Conservation (phyloP, 2,113 vertebrate species). For the Carettochelys insculpta region DNA sequence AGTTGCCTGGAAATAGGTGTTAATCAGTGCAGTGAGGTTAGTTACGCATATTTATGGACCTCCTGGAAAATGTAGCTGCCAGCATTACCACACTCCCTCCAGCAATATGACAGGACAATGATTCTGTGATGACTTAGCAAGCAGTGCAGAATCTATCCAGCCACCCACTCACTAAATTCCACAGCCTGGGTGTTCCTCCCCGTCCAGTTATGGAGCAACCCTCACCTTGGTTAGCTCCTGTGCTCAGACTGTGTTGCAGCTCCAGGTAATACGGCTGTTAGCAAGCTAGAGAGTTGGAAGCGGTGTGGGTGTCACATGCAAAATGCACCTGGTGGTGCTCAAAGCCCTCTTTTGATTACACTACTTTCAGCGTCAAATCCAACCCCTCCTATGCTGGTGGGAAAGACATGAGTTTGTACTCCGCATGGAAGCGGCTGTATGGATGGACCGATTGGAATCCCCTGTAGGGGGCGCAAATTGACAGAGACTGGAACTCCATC, state of each 20-base stretch:
- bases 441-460: neutral
- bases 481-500: neutral
- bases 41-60: neutral
- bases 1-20: neutral
- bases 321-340: neutral
- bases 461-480: neutral
- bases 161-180: neutral
- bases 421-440: neutral
- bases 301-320: neutral
- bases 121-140: neutral
- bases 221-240: neutral
- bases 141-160: neutral
- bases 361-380: rapidly evolving
- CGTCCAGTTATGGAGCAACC: neutral
- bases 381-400: neutral
- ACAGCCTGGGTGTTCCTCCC: neutral
- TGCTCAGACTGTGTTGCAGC: neutral
- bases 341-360: neutral
- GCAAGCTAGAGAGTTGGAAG: neutral
- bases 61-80: neutral
- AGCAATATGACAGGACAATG: neutral
- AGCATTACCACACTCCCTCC: neutral
- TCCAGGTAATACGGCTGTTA: neutral
- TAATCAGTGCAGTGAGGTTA: neutral
- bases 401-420: neutral